These are phyloP conservation scores for Malurus elegans DNA, from an alignment of 2,113 vertebrate species.

Conservation along the genomic window DNA sequence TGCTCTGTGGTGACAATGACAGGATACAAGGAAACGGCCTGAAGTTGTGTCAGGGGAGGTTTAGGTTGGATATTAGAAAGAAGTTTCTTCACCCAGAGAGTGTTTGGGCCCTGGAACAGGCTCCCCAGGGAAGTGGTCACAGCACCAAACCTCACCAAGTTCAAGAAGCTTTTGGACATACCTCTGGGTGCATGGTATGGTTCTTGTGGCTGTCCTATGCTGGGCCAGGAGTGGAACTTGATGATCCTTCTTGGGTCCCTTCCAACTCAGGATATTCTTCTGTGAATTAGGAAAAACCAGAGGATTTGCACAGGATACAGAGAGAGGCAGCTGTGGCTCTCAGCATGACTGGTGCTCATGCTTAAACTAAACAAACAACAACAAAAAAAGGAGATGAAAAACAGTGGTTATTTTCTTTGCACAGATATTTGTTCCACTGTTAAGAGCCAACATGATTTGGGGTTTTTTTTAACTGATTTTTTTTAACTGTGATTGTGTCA, in stretches of 20 bases:
- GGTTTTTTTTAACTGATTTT: rapidly evolving
- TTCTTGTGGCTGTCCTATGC: neutral
- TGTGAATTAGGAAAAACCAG: neutral
- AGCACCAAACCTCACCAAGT: neutral
- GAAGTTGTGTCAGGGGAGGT: neutral
- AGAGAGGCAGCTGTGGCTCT: neutral
- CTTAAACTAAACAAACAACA: neutral
- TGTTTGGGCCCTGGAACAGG: neutral
- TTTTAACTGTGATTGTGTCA: neutral
- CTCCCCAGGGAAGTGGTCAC: neutral
- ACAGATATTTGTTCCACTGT: neutral
- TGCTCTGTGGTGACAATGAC: neutral
- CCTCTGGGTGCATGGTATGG: neutral
- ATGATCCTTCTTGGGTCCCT: neutral
- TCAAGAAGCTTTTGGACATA: neutral
- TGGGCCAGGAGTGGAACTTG: neutral
- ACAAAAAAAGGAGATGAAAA: neutral
- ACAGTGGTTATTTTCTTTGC: neutral
- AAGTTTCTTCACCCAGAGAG: neutral
- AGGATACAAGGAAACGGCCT: neutral
- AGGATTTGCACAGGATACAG: neutral
- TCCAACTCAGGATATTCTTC: neutral
- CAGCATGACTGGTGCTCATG: neutral
- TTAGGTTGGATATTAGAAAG: neutral
- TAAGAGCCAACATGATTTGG: neutral